phyloP scores from a whole-genome alignment of 2,888 invertebrate species.

The Nematopogon swammerdamellus region DNA sequence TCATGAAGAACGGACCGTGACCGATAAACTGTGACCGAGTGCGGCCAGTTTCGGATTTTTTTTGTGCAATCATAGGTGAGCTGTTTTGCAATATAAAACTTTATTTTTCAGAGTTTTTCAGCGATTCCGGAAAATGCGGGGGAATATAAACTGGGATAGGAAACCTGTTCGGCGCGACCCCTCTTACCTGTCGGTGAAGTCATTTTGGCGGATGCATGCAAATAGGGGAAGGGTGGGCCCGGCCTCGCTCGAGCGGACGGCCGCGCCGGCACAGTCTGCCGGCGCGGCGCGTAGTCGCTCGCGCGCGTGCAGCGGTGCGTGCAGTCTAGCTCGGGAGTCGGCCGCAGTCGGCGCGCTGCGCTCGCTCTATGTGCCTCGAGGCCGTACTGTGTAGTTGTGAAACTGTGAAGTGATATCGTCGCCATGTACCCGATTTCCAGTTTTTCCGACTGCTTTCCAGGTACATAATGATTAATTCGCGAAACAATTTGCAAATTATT shows the following conservation, averaged over 20 bases:
- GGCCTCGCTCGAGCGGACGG: no score
- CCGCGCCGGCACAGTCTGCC: no score
- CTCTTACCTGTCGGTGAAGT: slow-evolving; percentile 54
- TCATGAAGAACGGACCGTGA: background rate
- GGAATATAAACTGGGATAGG: background rate
- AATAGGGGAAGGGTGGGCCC: background rate
- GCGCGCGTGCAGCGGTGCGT: slow-evolving; percentile 9
- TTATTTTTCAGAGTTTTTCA: no score
- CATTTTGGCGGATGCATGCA: slow-evolving; percentile 33
- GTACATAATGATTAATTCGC: no score
- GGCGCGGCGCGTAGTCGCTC: slow-evolving; percentile 22
- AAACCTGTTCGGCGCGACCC: slow-evolving; percentile 28
- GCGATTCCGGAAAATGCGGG: background rate
- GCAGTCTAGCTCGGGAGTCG: background rate
- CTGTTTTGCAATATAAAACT: no score
- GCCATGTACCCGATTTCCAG: background rate
- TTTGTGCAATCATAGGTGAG: background rate
- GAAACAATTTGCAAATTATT: no score
- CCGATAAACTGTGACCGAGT: background rate
- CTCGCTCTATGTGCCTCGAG: background rate
- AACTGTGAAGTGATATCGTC: background rate
- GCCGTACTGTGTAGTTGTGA: background rate
- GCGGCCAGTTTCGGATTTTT: background rate
- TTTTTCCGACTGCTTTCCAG: background rate
- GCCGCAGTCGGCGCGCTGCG: background rate